phyloP scores from a whole-genome alignment of 1,140 invertebrate genomes.

The Heliconius himera region DNA sequence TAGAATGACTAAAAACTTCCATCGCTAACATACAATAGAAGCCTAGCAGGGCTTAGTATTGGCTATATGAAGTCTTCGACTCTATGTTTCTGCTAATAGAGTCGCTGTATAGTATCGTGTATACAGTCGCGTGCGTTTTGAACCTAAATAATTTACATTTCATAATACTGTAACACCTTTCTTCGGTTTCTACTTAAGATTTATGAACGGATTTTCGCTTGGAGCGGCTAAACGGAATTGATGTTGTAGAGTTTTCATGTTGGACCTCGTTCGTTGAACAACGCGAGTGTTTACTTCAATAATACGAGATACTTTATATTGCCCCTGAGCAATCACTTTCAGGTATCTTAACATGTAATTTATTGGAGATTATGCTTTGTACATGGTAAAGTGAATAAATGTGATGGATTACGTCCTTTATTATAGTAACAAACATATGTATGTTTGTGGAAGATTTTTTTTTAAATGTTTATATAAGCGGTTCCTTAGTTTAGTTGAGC shows the following conservation, averaged over 20 bases:
- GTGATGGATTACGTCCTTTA: not conserved
- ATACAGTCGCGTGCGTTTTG: constrained; percentile 30
- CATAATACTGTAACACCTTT: constrained; percentile 40
- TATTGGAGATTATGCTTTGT: not conserved
- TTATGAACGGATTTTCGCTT: constrained; percentile 34
- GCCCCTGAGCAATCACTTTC: not conserved
- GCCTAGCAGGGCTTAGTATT: too few species aligned
- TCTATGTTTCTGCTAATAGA: not conserved
- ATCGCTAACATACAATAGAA: not conserved
- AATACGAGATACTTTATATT: not conserved
- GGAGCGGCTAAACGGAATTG: constrained; percentile 27
- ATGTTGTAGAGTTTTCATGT: constrained; percentile 18
- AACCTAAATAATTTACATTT: constrained; percentile 43
- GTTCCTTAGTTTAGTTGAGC: not conserved
- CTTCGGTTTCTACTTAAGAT: constrained; percentile 40
- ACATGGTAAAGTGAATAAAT: not conserved
- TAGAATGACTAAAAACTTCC: constrained; percentile 21
- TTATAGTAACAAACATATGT: not conserved
- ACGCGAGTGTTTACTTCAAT: constrained; percentile 8
- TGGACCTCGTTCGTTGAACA: constrained; percentile 11
- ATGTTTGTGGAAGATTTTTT: not conserved
- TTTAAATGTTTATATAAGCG: not conserved
- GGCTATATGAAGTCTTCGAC: not conserved
- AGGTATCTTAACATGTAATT: not conserved
- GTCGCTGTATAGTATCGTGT: not conserved